Evolutionary conservation across 1,140 invertebrate species (phyloP), one percentile per base, ranked within the genome.

Genomic region (Drosophila pachea): DNA sequence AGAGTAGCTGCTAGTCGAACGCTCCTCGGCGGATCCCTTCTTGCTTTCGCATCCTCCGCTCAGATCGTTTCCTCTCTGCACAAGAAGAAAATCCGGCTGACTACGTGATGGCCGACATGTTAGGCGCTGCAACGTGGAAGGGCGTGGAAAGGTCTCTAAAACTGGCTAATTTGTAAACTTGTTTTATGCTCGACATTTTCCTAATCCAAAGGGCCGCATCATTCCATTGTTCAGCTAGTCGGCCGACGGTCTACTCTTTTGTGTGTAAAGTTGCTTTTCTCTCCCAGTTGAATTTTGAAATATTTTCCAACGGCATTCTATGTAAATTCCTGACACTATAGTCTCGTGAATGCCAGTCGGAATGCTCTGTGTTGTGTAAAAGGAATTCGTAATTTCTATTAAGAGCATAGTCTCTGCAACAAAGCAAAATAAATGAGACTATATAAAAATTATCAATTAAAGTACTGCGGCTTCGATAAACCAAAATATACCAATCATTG

Each of bases 251-350:
- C 64, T 64, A 78, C 71, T 72, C 71, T 74, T 72, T 83, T 72
- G 36, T 63, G 22, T 76, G 76, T 79, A 43, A 76, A 70, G 73
- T 68, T 52, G 66, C 33, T n/a, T 31, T 53, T 45, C 48, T 40
- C 33, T 9, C n/a, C 14, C n/a, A 7, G 8, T 29, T 49, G 29
- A 63, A 60, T 86, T 86, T 86, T 71, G 70, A 84, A 84, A 86
- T 83, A 74, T 86, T 83, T 86, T 53, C 66, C 74, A 69, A 22
- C 64, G 22, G 50, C 73, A 86, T 84, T 84, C 76, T 84, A 84
- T 86, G 81, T 52, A 53, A 86, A 75, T 75, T 36, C 12, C 68
- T 36, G 11, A 33, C 6, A 52, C 6, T 36, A 12, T 38, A 12
- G 50, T 68, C 29, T 29, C 29, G 6, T 68, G 48, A 65, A 55